Conservation (phyloP, 1,140 invertebrate species). For the Drosophila ohnishii region DNA sequence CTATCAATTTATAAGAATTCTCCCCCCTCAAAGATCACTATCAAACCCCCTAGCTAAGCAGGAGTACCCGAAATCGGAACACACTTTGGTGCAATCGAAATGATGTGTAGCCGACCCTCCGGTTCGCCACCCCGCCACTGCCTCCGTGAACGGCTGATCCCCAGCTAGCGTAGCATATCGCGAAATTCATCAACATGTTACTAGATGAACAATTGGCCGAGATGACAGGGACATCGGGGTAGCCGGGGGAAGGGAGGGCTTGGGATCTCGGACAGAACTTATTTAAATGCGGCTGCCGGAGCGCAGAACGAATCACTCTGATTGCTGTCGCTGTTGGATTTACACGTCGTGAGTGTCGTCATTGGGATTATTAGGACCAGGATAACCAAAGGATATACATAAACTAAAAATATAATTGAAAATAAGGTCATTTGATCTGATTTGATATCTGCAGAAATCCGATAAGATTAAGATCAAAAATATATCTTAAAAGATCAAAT, state of each 20-base stretch:
- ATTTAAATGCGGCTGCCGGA: conserved; percentile 65
- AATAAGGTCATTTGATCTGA: background rate
- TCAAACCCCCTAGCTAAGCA: conserved; percentile 4
- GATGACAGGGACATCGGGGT: conserved; percentile 39
- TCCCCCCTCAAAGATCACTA: background rate
- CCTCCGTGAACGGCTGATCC: conserved; percentile 27
- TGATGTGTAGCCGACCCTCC: conserved; percentile 55
- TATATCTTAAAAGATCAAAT: background rate
- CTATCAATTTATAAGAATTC: background rate
- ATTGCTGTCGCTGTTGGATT: conserved; percentile 78
- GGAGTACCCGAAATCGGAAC: conserved; percentile 28
- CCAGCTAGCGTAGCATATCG: conserved; percentile 41
- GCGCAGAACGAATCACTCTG: conserved; percentile 73
- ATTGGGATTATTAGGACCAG: conserved; percentile 16
- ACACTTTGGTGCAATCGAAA: conserved; percentile 47
- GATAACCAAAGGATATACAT: conserved; percentile 30
- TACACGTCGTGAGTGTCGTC: conserved; percentile 73
- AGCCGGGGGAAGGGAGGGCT: background rate
- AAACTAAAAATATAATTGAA: background rate
- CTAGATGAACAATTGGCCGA: conserved; percentile 71
- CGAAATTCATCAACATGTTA: conserved; percentile 77
- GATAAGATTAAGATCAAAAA: background rate
- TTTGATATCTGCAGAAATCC: background rate
- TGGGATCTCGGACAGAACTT: conserved; percentile 59
- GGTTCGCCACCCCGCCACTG: conserved; percentile 9